Evolutionary conservation across 2,113 vertebrate genomes (phyloP), one percentile per base, ranked within the genome.

Genomic region (Cebidichthys violaceus): DNA sequence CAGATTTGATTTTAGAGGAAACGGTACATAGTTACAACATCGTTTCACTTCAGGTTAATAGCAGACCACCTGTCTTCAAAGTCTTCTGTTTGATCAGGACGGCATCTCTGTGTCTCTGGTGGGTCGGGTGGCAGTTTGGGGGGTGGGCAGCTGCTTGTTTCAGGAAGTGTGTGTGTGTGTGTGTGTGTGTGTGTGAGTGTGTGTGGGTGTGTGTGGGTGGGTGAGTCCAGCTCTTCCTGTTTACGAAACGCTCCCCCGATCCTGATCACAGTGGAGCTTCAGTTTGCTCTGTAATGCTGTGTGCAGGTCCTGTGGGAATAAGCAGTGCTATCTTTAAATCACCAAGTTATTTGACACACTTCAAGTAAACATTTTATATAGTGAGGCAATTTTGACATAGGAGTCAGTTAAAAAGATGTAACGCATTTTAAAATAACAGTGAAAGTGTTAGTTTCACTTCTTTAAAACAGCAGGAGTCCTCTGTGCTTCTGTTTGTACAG

Each of bases 191-290:
- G 45, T 79, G 79, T 55, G 54, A 70, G 71, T 68, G 55, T 75
- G 20, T 50, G 71, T 13, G 39, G 74, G 75, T 33, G 59, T 74
- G 77, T 67, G 81, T 77, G 86, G 29, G 60, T 75, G 74, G 62
- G 81, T 77, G 86, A 68, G 65, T 77, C 24, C 20, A 7, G 20
- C 52, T 18, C 66, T 89, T 90, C 87, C 90, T 90, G 87, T 90
- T 92, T 86, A 86, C 43, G 85, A 59, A 79, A 66, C 60, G 55
- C 4, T 50, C 70, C 52, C 79, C 5, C 71, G 77, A 83, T 83
- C 61, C 73, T 47, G 33, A 31, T 52, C 52, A 74, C 71, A 71
- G 82, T 31, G 71, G n/a, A 55, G 0, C 75, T 60, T 73, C 62
- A 60, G 69, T 67, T 68, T 70, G 17, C 41, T 24, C 62, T 24